phyloP scores from a whole-genome alignment of 2,888 invertebrate species.

The Drosophila niveifrons region DNA sequence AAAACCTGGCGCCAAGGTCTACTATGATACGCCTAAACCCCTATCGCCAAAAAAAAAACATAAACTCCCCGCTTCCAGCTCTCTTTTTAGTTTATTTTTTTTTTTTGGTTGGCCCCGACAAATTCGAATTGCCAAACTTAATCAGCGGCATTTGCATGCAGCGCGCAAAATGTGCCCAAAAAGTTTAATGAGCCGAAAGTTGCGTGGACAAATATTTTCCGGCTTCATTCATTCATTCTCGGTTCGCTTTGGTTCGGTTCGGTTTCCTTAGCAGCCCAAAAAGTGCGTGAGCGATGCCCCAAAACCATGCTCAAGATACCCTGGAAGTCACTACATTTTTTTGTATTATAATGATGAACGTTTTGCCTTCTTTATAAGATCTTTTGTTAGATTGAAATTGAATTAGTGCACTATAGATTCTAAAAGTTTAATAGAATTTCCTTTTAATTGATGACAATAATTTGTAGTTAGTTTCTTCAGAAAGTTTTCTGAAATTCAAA shows the following conservation, averaged over 20 bases:
- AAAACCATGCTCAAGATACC: conserved; percentile 20
- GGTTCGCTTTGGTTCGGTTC: background rate
- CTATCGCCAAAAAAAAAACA: too few relatives aligned
- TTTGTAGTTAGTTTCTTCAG: too few relatives aligned
- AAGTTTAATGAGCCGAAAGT: conserved; percentile 71
- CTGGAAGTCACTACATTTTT: background rate
- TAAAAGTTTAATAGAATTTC: too few relatives aligned
- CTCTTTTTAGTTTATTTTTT: background rate
- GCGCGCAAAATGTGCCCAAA: conserved; percentile 65
- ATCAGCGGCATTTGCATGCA: conserved; percentile 75
- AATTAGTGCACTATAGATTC: too few relatives aligned
- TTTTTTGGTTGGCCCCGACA: background rate
- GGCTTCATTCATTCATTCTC: conserved; percentile 46
- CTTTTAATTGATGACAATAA: too few relatives aligned
- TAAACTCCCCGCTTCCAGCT: background rate
- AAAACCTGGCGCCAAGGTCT: conserved; percentile 49
- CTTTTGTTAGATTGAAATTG: too few relatives aligned
- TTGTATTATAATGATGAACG: too few relatives aligned
- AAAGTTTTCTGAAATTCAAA: too few relatives aligned
- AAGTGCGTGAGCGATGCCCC: conserved; percentile 62
- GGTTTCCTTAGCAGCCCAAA: conserved; percentile 26
- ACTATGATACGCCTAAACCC: conserved; percentile 14
- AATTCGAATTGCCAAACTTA: conserved; percentile 42
- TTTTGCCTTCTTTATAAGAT: too few relatives aligned
- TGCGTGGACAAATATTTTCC: conserved; percentile 74